Conservation (phyloP, 2,797 vertebrate species). For the Betta splendens region DNA sequence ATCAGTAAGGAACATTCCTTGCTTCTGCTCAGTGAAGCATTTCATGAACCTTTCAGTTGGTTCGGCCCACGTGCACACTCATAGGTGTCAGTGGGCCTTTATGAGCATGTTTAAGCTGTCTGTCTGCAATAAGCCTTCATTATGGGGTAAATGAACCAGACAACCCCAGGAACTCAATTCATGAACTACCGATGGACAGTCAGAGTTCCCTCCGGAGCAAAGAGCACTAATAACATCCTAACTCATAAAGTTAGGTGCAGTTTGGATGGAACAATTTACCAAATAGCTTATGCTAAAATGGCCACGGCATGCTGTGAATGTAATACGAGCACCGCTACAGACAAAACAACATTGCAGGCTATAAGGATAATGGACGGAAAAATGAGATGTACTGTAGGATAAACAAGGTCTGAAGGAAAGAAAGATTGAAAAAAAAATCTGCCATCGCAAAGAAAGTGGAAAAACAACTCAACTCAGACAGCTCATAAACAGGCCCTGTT, state of each 20-base stretch:
- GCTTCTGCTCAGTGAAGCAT: constrained; percentile 56
- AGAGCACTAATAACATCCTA: constrained; percentile 27
- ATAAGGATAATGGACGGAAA: constrained; percentile 13
- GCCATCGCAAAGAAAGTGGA: constrained; percentile 15
- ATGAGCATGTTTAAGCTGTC: constrained; percentile 73
- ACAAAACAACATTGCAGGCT: neutral
- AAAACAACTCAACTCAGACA: constrained; percentile 18
- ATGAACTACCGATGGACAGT: constrained; percentile 37
- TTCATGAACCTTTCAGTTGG: constrained; percentile 68
- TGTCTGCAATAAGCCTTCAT: constrained; percentile 61
- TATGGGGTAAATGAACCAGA: constrained; percentile 72
- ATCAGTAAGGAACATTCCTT: constrained; percentile 47
- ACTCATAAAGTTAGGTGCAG: constrained; percentile 19
- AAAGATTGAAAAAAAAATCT: constrained; percentile 5
- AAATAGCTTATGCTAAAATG: constrained; percentile 37
- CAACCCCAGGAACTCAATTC: constrained; percentile 54
- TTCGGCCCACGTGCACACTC: constrained; percentile 28
- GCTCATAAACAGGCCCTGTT: constrained; percentile 15
- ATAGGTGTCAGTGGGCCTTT: constrained; percentile 47
- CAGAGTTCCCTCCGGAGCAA: constrained; percentile 42
- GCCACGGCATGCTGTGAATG: constrained; percentile 22
- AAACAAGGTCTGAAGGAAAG: neutral
- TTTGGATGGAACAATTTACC: constrained; percentile 31
- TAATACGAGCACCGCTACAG: constrained; percentile 2
- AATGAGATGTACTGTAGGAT: neutral